Evolutionary conservation across 2,888 invertebrate species (phyloP).

Genomic region (Epiblema foenella): DNA sequence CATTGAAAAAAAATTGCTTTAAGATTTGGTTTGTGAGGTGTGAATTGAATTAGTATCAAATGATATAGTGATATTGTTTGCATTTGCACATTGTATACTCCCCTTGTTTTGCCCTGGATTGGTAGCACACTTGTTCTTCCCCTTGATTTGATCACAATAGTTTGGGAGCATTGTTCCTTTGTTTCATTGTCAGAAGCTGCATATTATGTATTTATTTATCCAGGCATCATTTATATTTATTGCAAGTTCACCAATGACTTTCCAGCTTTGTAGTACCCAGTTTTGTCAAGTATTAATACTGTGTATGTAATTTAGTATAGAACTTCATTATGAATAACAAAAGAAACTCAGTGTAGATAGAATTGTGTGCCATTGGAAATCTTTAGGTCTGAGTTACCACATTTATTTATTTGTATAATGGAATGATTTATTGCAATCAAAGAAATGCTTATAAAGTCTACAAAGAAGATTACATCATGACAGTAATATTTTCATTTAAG

Average conservation of each 20-base stretch:
- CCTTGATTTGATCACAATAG: conserved; percentile 61
- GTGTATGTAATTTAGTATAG: conserved; percentile 22
- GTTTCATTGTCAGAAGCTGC: conserved; percentile 67
- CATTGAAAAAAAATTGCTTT: conserved; percentile 22
- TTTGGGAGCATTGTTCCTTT: conserved; percentile 65
- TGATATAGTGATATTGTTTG: conserved; percentile 11
- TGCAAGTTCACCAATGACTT: conserved; percentile 30
- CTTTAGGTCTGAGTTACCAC: conserved; percentile 12
- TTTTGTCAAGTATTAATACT: not conserved
- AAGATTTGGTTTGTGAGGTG: conserved; percentile 18
- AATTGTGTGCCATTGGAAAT: not conserved
- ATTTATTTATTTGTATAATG: conserved; percentile 7
- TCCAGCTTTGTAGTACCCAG: conserved; percentile 32
- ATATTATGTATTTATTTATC: conserved; percentile 54
- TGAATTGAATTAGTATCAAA: conserved; percentile 2
- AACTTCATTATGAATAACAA: not conserved
- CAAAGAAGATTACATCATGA: conserved; percentile 15
- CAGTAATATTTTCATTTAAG: conserved; percentile 10
- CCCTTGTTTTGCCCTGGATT: conserved; percentile 69
- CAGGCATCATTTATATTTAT: conserved; percentile 35
- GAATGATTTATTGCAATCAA: conserved; percentile 1
- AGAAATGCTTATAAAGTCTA: conserved; percentile 12
- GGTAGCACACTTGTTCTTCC: conserved; percentile 60
- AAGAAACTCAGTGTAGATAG: conserved; percentile 9
- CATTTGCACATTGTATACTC: conserved; percentile 34